Conservation (phyloP, 2,888 invertebrate species). For the Ecliptopera silaceata region DNA sequence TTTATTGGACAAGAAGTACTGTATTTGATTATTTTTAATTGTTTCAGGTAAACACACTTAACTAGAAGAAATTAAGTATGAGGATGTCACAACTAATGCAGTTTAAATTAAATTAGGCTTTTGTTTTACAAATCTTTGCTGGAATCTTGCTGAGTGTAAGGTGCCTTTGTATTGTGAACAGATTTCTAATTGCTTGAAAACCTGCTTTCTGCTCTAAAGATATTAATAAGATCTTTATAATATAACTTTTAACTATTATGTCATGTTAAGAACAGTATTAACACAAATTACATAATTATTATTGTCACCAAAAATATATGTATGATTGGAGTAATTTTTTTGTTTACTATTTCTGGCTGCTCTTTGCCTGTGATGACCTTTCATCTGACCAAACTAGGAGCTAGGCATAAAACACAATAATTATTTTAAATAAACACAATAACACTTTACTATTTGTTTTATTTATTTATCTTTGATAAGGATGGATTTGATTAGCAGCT, state of each 20-base stretch:
- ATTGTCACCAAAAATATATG: conserved; percentile 17
- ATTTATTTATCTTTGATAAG: conserved; percentile 85
- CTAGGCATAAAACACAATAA: conserved; percentile 21
- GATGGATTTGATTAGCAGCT: conserved; percentile 94
- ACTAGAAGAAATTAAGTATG: conserved; percentile 44
- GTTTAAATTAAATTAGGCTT: conserved; percentile 23
- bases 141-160: not conserved
- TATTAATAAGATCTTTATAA: conserved; percentile 13
- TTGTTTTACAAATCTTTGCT: conserved; percentile 7
- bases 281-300: conserved; percentile 1
- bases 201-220: conserved; percentile 6
- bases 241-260: conserved; percentile 7
- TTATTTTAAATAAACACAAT: conserved; percentile 36
- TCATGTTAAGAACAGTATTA: conserved; percentile 21
- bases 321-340: conserved; percentile 16
- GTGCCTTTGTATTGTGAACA: conserved; percentile 4
- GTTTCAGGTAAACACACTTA: conserved; percentile 81
- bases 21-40: conserved; percentile 31
- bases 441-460: conserved; percentile 21
- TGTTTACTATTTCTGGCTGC: not conserved
- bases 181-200: not conserved
- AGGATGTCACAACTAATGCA: conserved; percentile 26
- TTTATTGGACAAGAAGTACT: too few relatives aligned
- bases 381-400: conserved; percentile 8
- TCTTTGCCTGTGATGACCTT: conserved; percentile 5